Evolutionary conservation across 2,888 invertebrate genomes (phyloP).

Genomic region (Galerucella calmariensis): DNA sequence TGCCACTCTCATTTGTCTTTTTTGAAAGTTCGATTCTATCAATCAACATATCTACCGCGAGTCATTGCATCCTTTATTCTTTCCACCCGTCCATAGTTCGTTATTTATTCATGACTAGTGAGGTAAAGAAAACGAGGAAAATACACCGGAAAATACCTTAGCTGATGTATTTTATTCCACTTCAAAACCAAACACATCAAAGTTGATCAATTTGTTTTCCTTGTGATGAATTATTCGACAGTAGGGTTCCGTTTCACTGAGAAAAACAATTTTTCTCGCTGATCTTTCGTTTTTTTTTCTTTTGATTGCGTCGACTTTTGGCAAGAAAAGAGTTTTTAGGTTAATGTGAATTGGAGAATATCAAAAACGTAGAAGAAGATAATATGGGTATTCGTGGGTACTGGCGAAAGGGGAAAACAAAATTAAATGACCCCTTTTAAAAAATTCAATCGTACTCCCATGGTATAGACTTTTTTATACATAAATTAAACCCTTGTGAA

Average conservation of each 20-base stretch:
- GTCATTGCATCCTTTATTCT: conserved; percentile 28
- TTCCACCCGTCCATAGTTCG: conserved; percentile 23
- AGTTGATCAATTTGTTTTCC: conserved; percentile 39
- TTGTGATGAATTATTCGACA: conserved; percentile 36
- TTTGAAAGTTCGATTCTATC: conserved; percentile 29
- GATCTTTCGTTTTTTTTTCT: not conserved
- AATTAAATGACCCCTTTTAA: no score
- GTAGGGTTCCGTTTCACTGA: conserved; percentile 10
- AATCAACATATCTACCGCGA: conserved; percentile 32
- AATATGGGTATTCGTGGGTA: no score
- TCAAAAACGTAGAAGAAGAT: no score
- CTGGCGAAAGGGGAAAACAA: no score
- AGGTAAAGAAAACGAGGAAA: conserved; percentile 27
- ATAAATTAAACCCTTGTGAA: no score
- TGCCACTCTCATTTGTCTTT: not conserved
- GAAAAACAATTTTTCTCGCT: conserved; percentile 23
- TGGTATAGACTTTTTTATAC: no score
- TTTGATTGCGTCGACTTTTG: no score
- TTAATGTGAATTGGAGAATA: no score
- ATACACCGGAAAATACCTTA: conserved; percentile 30
- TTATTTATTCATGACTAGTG: conserved; percentile 40
- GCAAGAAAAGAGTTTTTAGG: no score
- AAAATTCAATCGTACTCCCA: no score
- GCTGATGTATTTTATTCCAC: conserved; percentile 28
- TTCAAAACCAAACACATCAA: conserved; percentile 37